Evolutionary conservation across 2,888 invertebrate species (phyloP), one percentile per base, ranked within the genome.

Genomic region (Oasisia sp.): DNA sequence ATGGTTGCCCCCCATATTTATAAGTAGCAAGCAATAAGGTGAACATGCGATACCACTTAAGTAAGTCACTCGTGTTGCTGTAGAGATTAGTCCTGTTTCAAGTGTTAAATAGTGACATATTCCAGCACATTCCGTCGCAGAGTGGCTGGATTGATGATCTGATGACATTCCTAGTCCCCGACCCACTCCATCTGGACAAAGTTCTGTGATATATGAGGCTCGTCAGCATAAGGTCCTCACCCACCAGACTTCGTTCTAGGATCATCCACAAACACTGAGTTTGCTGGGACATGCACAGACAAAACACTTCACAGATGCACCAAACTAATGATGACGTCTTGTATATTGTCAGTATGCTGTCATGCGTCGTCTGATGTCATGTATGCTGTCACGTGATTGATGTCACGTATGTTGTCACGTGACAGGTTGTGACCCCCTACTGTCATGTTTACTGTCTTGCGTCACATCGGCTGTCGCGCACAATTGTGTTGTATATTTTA

Each of bases 271-370:
- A 74, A 74, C 74, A 27, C 74, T 74, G 74, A 74, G 27, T 27
- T 74, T 27, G 19, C 19, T 27, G 19, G 27, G 4, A 19, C 74
- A 74, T 27, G 74, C 74, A 74, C 74, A 74, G 27, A 74, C 4
- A 74, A 74, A 27, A 74, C 74, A 74, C 74, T 74, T 74, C 27
- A 74, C 27, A 74, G n/a, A 74, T 27, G 74, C 74, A 74, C 74
- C n/a, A 74, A 74, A 74, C 27, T 74, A 74, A 74, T n/a, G 74
- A 74, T 74, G 74, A 74, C 74, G 74, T 74, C 74, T n/a, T 27
- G 27, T 50, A n/a, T 19, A 74, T 74, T n/a, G 74, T 74, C 74
- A 50, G 50, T 50, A 12, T 50, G 14, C 50, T 50, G 50, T 50
- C 50, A 50, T 50, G 50, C 50, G 50, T 50, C 50, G 27, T 74